phyloP scores from a whole-genome alignment of 2,888 invertebrate genomes.

The Artemia sp. region DNA sequence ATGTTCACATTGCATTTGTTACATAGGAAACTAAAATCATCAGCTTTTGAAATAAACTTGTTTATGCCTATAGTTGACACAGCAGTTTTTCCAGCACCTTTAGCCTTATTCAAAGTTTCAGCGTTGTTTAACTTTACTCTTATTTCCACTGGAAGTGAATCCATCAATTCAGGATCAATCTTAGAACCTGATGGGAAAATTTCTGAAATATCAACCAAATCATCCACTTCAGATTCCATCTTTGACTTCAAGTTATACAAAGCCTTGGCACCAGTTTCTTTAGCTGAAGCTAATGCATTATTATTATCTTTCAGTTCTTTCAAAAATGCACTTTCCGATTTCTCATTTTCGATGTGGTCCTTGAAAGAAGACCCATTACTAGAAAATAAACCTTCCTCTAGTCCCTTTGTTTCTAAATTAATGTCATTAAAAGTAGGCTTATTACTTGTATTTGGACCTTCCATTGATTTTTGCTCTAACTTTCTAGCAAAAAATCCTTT shows the following conservation, averaged over 20 bases:
- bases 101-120: background rate
- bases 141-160: slow-evolving; percentile 32
- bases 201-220: slow-evolving; percentile 29
- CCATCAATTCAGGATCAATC: slow-evolving; percentile 32
- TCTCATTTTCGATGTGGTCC: background rate
- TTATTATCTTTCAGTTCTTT: background rate
- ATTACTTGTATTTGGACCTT: background rate
- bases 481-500: slow-evolving; percentile 12
- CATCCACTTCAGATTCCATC: background rate
- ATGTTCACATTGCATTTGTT: slow-evolving; percentile 49
- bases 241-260: background rate
- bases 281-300: background rate
- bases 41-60: slow-evolving; percentile 25
- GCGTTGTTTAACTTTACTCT: slow-evolving; percentile 30
- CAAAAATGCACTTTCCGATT: background rate
- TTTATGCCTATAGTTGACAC: slow-evolving; percentile 16
- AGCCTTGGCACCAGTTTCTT: background rate
- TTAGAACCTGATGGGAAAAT: slow-evolving; percentile 35
- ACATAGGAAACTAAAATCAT: slow-evolving; percentile 39
- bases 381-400: background rate
- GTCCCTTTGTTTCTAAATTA: background rate
- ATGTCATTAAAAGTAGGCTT: background rate
- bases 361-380: background rate
- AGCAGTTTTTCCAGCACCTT: background rate
- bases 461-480: background rate